Evolutionary conservation across 2,113 vertebrate species (phyloP).

Genomic region (Crotalus tigris): DNA sequence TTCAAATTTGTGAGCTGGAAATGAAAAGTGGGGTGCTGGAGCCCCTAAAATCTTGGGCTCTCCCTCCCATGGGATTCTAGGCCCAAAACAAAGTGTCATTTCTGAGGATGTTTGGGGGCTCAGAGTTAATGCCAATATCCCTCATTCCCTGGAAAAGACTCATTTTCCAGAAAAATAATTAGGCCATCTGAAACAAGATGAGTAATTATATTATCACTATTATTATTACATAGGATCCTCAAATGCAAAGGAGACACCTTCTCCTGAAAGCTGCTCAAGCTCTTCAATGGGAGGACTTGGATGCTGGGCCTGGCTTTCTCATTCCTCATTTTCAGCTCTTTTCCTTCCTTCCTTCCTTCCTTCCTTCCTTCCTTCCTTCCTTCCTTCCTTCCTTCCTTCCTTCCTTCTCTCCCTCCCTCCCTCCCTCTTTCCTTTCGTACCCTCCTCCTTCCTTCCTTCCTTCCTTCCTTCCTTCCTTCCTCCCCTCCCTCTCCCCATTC

Average conservation of each 20-base stretch:
- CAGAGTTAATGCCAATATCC: not conserved
- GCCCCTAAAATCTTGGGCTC: not conserved
- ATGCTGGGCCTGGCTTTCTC: not conserved
- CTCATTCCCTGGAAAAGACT: not conserved
- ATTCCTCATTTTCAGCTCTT: not conserved
- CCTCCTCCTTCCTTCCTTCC: no score
- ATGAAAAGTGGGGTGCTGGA: not conserved
- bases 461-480: no score
- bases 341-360: not conserved
- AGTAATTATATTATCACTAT: not conserved
- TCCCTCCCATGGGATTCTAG: not conserved
- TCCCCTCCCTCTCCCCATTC: not conserved
- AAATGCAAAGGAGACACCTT: not conserved
- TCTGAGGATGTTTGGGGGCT: not conserved
- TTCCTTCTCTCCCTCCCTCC: no score
- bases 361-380: not conserved
- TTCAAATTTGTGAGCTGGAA: not conserved
- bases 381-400: fast-evolving
- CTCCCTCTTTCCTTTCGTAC: no score
- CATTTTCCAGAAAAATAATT: not conserved
- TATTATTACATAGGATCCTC: not conserved
- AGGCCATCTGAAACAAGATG: not conserved
- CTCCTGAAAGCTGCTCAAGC: not conserved
- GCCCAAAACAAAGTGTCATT: not conserved
- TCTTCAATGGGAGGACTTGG: not conserved